A percentile compares a stretch with the other conserved stretches of the same genome.
phyloP scores from a whole-genome alignment of 2,113 vertebrate genomes.

The Myocastor coypus region DNA sequence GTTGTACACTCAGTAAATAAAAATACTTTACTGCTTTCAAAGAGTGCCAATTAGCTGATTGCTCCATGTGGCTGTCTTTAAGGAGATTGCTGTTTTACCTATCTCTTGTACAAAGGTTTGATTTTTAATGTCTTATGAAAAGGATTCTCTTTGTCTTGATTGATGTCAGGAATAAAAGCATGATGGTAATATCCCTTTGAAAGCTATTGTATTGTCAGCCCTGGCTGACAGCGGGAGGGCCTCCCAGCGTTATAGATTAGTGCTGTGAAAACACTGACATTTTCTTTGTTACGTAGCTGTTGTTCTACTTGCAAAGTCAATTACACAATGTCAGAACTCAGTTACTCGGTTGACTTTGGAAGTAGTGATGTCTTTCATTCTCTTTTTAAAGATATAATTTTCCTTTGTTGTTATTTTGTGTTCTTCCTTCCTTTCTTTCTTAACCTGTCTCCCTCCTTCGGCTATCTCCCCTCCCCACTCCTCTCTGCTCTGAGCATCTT shows the following conservation, averaged over 20 bases:
- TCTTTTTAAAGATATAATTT: conserved; percentile 89
- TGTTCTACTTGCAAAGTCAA: conserved; percentile 90
- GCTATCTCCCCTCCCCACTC: neutral
- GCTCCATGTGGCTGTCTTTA: conserved; percentile 84
- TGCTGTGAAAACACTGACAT: conserved; percentile 89
- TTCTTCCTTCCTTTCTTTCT: conserved; percentile 13
- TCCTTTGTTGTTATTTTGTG: conserved; percentile 69
- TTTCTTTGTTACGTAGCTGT: conserved; percentile 90
- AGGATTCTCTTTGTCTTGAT: conserved; percentile 92
- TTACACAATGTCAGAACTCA: conserved; percentile 89
- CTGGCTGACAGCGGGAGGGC: conserved; percentile 89
- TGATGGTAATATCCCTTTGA: conserved; percentile 91
- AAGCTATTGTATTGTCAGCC: conserved; percentile 91
- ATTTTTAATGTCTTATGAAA: conserved; percentile 90
- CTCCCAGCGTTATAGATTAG: conserved; percentile 90
- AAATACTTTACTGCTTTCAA: conserved; percentile 85
- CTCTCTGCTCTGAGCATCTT: neutral
- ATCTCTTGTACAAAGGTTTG: conserved; percentile 87
- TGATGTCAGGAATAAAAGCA: conserved; percentile 91
- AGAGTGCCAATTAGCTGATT: conserved; percentile 88
- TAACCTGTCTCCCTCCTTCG: conserved; percentile 27
- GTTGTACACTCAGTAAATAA: conserved; percentile 87
- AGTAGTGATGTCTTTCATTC: conserved; percentile 87
- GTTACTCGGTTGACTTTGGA: conserved; percentile 89
- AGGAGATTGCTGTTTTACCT: conserved; percentile 87